Percentiles rank a stretch among this genome's conserved stretches.
phyloP scores from a whole-genome alignment of 2,888 invertebrate species.

The Rhingia rostrata region DNA sequence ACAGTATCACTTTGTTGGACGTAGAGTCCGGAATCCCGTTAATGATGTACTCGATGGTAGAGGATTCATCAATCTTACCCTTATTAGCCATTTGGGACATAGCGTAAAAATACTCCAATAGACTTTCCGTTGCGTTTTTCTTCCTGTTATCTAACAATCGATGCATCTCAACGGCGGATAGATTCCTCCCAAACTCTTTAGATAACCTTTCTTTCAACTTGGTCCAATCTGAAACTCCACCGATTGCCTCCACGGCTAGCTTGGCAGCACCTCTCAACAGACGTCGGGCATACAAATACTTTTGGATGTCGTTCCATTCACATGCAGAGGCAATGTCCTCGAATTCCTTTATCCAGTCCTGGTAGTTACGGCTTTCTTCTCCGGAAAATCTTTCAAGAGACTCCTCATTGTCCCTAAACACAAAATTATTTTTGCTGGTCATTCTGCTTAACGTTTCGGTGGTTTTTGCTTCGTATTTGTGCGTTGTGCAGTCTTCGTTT shows the following conservation, averaged over 20 bases:
- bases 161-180: conserved; percentile 29
- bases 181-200: conserved; percentile 24
- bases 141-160: conserved; percentile 15
- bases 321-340: conserved; percentile 21
- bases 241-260: conserved; percentile 20
- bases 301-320: conserved; percentile 30
- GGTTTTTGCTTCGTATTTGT: too few relatives aligned
- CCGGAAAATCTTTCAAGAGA: too few relatives aligned
- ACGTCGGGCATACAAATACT: conserved; percentile 28
- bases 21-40: conserved; percentile 12
- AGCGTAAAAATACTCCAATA: conserved; percentile 35
- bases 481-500: not conserved
- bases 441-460: too few relatives aligned
- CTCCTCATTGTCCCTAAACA: conserved; percentile 12
- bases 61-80: conserved; percentile 23
- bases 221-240: conserved; percentile 19
- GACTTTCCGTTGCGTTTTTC: conserved; percentile 11
- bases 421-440: too few relatives aligned
- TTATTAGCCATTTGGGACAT: conserved; percentile 35
- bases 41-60: conserved; percentile 18
- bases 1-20: conserved; percentile 10
- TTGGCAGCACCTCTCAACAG: conserved; percentile 32
- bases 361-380: conserved; percentile 16
- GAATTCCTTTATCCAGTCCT: conserved; percentile 29
- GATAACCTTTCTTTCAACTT: conserved; percentile 10